Conservation (phyloP, 2,888 invertebrate species). For the Ornithoptera priamus region DNA sequence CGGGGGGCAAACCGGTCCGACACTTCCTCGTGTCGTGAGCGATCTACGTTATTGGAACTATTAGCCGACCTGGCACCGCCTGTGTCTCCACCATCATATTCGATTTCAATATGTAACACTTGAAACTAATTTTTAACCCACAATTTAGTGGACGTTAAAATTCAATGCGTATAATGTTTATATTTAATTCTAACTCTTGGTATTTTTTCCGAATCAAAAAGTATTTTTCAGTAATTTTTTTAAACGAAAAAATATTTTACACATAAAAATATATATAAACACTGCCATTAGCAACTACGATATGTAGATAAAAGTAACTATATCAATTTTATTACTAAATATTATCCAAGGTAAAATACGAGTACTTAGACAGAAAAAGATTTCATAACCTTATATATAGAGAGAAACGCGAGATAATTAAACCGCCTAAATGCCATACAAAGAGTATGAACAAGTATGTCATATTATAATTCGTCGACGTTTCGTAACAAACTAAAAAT, state of each 20-base stretch:
- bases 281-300: no score
- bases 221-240: no score
- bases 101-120: constrained; percentile 14
- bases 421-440: constrained; percentile 15
- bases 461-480: constrained; percentile 20
- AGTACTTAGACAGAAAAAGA: no score
- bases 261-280: no score
- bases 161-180: no score
- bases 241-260: no score
- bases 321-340: no score
- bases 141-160: no score
- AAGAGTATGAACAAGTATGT: constrained; percentile 17
- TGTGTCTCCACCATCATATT: constrained; percentile 29
- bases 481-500: constrained; percentile 27
- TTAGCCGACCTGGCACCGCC: constrained; percentile 41
- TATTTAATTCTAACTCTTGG: no score
- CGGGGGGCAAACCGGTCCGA: constrained; percentile 57
- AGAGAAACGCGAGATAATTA: constrained; percentile 4
- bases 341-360: no score
- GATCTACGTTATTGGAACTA: constrained; percentile 64
- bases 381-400: neutral
- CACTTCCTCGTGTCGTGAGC: constrained; percentile 60
- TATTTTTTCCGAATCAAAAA: no score
- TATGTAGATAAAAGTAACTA: no score
- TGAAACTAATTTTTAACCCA: constrained; percentile 2